Base-by-base conservation (phyloP, 2,797 vertebrate species). In the Steatocranus sp. region DNA sequence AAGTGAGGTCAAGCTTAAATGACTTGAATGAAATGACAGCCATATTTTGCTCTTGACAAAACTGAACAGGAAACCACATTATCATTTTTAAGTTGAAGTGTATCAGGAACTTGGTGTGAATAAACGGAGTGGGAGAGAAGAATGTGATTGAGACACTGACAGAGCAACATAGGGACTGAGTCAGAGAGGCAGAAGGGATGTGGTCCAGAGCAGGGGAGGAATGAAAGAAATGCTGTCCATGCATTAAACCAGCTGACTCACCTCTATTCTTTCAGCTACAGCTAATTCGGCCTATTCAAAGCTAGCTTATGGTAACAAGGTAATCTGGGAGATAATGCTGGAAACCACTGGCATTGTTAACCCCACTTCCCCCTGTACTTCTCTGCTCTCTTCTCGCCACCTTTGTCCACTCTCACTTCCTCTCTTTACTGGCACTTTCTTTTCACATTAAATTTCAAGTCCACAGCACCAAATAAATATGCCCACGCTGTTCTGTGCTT, bases 201-300 rank as follows among this genome's bases (percentile, higher is more conserved):
- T 34, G 4, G 56, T 75, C 83, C 83, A 79, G 83, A 86, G 83
- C 75, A 70, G 81, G 54, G 75, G 70, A 81, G 84, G 76, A 83
- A 85, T 86, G 78, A 92, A 79, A 90, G 90, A 95, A 95, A 89
- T 81, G 93, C 94, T 94, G 93, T 91, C 89, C 61, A 14, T 79
- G 92, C 94, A 92, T 76, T 88, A 95, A 95, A 94, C 84, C 36
- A 81, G 94, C 96, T 96, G 95, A 96, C 95, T 96, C 95, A 92
- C 90, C 75, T 80, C 58, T 79, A 94, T 95, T 93, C 91, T 94
- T 95, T 96, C 92, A 94, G 89, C 88, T 86, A 84, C 87, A 74
- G 86, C 90, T 96, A 94, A 96, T 95, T 93, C 90, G 20, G 79
- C 87, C 94, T 83, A 94, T 96, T 96, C 94, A 96, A 79, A 84